These are phyloP conservation scores for Hydractinia echinata DNA, from an alignment of 30 jellyfish, hydroid and myxozoan species.

Conservation along the genomic window DNA sequence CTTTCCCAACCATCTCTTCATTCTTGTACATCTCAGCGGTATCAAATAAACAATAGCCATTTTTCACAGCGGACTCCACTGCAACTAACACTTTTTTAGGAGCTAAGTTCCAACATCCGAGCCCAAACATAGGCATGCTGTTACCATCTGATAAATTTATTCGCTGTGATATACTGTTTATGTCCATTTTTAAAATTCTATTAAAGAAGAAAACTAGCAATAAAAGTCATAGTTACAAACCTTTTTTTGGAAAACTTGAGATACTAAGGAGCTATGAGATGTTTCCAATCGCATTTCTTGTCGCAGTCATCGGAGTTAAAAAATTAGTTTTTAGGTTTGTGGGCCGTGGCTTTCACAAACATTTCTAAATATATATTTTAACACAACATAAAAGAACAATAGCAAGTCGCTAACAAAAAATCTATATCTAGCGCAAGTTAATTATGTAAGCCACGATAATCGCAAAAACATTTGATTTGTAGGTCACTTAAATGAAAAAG, in stretches of 20 bases:
- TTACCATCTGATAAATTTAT: conserved; percentile 53
- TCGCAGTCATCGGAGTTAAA: not conserved
- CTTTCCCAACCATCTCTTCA: conserved; percentile 74
- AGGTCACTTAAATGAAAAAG: too few relatives aligned
- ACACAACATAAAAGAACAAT: too few relatives aligned
- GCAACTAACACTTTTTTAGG: conserved; percentile 29
- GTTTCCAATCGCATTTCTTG: not conserved
- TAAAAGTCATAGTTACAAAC: not conserved
- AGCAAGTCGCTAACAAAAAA: too few relatives aligned
- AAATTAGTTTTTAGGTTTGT: not conserved
- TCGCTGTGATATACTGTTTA: not conserved
- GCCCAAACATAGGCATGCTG: conserved; percentile 62
- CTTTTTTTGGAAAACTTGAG: not conserved
- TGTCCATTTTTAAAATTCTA: not conserved
- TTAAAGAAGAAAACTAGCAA: not conserved
- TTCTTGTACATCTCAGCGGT: conserved; percentile 74
- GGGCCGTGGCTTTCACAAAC: too few relatives aligned
- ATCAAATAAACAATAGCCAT: conserved; percentile 86
- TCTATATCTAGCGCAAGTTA: too few relatives aligned
- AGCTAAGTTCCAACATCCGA: conserved; percentile 57
- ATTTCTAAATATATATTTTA: too few relatives aligned
- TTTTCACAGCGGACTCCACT: conserved; percentile 51
- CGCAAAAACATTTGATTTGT: too few relatives aligned
- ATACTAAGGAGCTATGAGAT: not conserved
- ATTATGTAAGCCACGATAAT: too few relatives aligned